Percentiles rank a stretch among this genome's conserved stretches.
Evolutionary conservation across 2,797 vertebrate genomes (phyloP).

Genomic region (Pagetopsis macropterus): DNA sequence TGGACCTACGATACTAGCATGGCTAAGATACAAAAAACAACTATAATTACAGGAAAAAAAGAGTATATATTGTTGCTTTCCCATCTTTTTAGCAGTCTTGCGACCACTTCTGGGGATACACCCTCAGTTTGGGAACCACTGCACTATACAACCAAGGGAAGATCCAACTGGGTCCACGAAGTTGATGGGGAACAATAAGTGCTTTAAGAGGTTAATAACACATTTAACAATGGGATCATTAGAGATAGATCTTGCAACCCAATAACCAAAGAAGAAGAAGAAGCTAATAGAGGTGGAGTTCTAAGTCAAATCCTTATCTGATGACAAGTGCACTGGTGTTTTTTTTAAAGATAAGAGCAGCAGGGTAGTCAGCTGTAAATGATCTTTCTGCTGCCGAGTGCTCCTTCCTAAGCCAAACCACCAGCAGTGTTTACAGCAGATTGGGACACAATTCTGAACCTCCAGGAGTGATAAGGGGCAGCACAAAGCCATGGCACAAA

Average conservation of each 20-base stretch:
- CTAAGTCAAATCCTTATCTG: conserved; percentile 19
- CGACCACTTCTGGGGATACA: not conserved
- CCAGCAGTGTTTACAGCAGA: conserved; percentile 11
- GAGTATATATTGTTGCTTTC: not conserved
- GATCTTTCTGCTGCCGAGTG: conserved; percentile 2
- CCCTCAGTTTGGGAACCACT: conserved; percentile 40
- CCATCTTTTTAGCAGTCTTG: not conserved
- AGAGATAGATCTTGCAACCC: conserved; percentile 53
- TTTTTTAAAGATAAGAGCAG: conserved; percentile 66
- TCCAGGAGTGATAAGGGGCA: conserved; percentile 15
- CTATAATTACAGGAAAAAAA: not conserved
- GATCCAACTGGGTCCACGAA: conserved; percentile 45
- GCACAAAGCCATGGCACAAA: conserved; percentile 51
- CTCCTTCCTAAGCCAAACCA: conserved; percentile 17
- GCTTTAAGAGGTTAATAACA: conserved; percentile 56
- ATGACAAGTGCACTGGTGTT: conserved; percentile 50
- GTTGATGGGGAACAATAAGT: conserved; percentile 51
- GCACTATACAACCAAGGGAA: conserved; percentile 14
- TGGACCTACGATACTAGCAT: not conserved
- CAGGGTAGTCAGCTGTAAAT: conserved; percentile 21
- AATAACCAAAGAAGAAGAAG: conserved; percentile 18
- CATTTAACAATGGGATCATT: conserved; percentile 24
- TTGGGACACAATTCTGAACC: conserved; percentile 2
- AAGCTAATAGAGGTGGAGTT: conserved; percentile 35
- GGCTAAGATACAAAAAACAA: not conserved